These are phyloP conservation scores for Cygnus olor DNA, from an alignment of 2,797 vertebrate genomes.

Conservation along the genomic window DNA sequence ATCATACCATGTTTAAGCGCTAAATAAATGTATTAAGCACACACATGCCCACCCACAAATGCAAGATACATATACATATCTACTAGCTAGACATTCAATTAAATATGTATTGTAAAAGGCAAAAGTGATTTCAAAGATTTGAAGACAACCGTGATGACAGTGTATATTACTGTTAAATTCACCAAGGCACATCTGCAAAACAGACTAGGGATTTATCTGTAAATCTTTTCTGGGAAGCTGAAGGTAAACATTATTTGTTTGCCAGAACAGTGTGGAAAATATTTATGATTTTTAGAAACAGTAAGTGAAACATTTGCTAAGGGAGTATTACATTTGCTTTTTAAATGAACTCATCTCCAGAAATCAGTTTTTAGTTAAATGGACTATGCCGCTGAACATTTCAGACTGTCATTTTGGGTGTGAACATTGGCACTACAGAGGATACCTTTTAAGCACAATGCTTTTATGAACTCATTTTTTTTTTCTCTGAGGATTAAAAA, in stretches of 20 bases:
- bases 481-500: constrained; percentile 47
- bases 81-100: constrained; percentile 70
- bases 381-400: constrained; percentile 8
- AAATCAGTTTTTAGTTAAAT: constrained; percentile 59
- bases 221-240: constrained; percentile 58
- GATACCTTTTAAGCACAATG: constrained; percentile 51
- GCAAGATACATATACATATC: constrained; percentile 68
- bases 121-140: constrained; percentile 67
- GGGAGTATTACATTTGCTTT: constrained; percentile 64
- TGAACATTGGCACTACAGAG: constrained; percentile 31
- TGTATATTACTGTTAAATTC: constrained; percentile 62
- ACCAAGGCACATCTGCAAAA: constrained; percentile 75
- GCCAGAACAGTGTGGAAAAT: constrained; percentile 48
- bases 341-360: constrained; percentile 53
- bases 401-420: constrained; percentile 45
- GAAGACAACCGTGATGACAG: constrained; percentile 70
- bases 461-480: constrained; percentile 55
- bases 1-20: constrained; percentile 49
- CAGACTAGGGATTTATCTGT: constrained; percentile 67
- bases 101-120: constrained; percentile 72
- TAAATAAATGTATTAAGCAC: constrained; percentile 66
- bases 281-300: constrained; percentile 50
- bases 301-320: constrained; percentile 47
- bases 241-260: constrained; percentile 63
- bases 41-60: constrained; percentile 72